Evolutionary conservation across 2,797 vertebrate genomes (phyloP), one percentile per base, ranked within the genome.

Genomic region (Bovichtus diacanthus): DNA sequence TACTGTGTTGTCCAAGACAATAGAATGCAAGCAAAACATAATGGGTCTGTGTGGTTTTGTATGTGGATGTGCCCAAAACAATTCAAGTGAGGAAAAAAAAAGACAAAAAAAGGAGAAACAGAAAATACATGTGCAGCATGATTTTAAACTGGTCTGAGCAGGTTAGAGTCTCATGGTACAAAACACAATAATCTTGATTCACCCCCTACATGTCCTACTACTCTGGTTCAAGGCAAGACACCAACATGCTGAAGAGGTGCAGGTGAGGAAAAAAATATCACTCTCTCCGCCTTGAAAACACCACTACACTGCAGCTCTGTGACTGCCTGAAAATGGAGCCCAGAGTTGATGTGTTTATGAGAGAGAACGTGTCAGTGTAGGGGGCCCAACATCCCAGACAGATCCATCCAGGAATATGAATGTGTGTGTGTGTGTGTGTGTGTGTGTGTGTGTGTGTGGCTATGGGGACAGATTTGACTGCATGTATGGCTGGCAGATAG

Each of bases 401-500:
- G 59, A 84, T 79, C 53, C 74, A 81, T 83, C 70, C 63, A 78
- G 55, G 19, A 76, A 80, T 74, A 56, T 67, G 61, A 41, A 13
- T 34, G 18, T 54, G 53, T 34, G 53, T 41, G 25, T 53, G 23
- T 15, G 15, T 51, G 49, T 25, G 60, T 55, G 13, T 51, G 39
- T 53, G 43, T 69, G 56, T 67, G 61, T 67, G 71, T 23, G 27
- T 59, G 58, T 51, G 62, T 56, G 67, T 54, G 70, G 47, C 51
- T 74, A 68, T 60, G 59, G 74, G 72, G 79, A 86, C 76, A 87
- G 61, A 88, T 87, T 59, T 90, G 83, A 87, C 78, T 81, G 83
- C 84, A 87, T 85, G 80, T 89, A 78, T 58, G 84, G 87, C 72
- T 92, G 87, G 86, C 89, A 92, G 93, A 93, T 88, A 92, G 88